Evolutionary conservation across 2,888 invertebrate species (phyloP).

Genomic region (Phengaris arion): DNA sequence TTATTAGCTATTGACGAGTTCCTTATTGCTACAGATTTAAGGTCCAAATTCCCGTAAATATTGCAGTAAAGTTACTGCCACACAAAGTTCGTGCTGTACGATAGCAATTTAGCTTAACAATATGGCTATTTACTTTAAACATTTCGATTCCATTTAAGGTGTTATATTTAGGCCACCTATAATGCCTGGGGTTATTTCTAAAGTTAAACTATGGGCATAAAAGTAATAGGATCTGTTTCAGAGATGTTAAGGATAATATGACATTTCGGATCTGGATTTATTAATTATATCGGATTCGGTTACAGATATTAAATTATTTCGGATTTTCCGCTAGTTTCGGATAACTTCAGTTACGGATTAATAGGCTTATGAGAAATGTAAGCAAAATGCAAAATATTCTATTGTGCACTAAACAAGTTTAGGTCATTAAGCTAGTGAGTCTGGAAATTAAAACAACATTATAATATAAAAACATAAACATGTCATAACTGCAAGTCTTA

Average conservation of each 20-base stretch:
- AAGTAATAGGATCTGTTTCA: neutral
- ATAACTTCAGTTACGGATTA: too few species aligned
- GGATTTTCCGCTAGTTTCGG: too few species aligned
- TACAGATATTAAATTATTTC: too few species aligned
- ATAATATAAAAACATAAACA: too few species aligned
- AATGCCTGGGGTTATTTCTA: constrained; percentile 50
- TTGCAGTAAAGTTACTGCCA: constrained; percentile 40
- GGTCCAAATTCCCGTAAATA: constrained; percentile 32
- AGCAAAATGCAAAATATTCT: too few species aligned
- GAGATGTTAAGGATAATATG: neutral
- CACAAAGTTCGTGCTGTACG: constrained; percentile 69
- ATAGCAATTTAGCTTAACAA: constrained; percentile 76
- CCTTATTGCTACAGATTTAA: constrained; percentile 32
- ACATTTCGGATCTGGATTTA: too few species aligned
- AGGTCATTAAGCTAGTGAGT: too few species aligned
- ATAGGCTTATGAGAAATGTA: too few species aligned
- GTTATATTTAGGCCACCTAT: constrained; percentile 63
- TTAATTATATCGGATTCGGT: too few species aligned
- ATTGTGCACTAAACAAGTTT: too few species aligned
- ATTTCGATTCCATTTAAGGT: constrained; percentile 68
- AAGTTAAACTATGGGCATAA: neutral
- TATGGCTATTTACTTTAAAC: constrained; percentile 69
- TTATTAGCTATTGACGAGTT: neutral
- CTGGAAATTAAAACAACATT: too few species aligned
- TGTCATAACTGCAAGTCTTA: too few species aligned